Percentiles rank a stretch among this genome's conserved stretches.
These are phyloP conservation scores for Procavia capensis DNA, from an alignment of 2,113 vertebrate species.

Conservation along the genomic window DNA sequence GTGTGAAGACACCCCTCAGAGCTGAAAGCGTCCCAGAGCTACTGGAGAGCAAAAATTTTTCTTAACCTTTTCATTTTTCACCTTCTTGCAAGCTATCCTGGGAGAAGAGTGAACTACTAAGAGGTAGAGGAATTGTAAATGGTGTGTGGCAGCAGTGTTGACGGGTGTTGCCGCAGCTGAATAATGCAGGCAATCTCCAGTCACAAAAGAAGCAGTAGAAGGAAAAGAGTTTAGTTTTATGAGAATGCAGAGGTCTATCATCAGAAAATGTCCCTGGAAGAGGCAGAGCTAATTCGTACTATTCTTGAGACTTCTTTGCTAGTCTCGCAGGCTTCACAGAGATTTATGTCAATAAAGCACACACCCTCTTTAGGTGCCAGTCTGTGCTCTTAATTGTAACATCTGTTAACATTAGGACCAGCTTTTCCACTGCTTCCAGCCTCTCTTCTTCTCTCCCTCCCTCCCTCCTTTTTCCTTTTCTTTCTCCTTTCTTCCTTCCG, in stretches of 20 bases:
- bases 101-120: constrained; percentile 51
- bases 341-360: neutral
- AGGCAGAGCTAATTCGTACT: neutral
- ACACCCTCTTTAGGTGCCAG: neutral
- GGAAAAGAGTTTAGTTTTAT: constrained; percentile 6
- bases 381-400: neutral
- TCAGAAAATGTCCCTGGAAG: neutral
- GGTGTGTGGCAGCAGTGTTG: constrained; percentile 23
- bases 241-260: neutral
- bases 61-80: neutral
- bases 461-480: too few relatives aligned
- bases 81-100: constrained; percentile 31
- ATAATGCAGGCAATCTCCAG: neutral
- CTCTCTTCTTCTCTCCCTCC: too few relatives aligned
- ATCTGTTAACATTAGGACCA: neutral
- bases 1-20: constrained; percentile 31
- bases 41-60: constrained; percentile 4
- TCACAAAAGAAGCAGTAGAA: neutral
- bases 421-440: neutral
- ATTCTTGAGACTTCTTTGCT: neutral
- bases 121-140: constrained; percentile 48
- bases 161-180: constrained; percentile 37
- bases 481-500: too few relatives aligned
- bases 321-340: neutral
- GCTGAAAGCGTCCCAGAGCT: constrained; percentile 27